A percentile compares a stretch with the other conserved stretches of the same genome.
Conservation (phyloP, 2,888 invertebrate species). For the Pseudoips prasinana region DNA sequence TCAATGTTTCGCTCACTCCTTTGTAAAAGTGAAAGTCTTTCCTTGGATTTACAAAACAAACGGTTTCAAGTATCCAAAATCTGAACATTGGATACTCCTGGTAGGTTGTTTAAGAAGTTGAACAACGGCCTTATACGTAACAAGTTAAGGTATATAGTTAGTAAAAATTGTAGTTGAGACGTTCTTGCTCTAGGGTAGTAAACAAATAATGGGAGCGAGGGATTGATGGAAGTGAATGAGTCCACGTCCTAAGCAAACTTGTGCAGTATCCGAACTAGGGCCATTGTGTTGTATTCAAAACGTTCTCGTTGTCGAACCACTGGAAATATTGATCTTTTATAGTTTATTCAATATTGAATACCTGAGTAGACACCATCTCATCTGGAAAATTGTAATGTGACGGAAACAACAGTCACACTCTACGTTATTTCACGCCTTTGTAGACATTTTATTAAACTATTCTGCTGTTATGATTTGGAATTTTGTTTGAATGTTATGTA, state of each 20-base stretch:
- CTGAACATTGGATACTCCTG: constrained; percentile 32
- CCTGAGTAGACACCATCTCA: constrained; percentile 29
- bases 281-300: constrained; percentile 58
- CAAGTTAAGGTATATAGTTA: constrained; percentile 33
- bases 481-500: background rate
- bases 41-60: constrained; percentile 45
- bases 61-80: constrained; percentile 45
- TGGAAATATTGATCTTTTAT: constrained; percentile 52
- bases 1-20: constrained; percentile 38
- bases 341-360: constrained; percentile 44
- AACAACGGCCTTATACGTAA: constrained; percentile 36
- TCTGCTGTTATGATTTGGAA: background rate
- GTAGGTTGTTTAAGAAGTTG: constrained; percentile 12
- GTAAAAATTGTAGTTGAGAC: constrained; percentile 38
- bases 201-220: constrained; percentile 70
- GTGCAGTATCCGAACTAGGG: constrained; percentile 54
- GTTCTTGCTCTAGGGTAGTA: constrained; percentile 45
- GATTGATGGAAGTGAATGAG: constrained; percentile 68
- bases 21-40: constrained; percentile 50
- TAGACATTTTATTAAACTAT: constrained; percentile 2
- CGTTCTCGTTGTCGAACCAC: constrained; percentile 39
- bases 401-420: constrained; percentile 13
- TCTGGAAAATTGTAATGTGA: constrained; percentile 29
- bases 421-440: constrained; percentile 11
- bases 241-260: constrained; percentile 72